Percentiles rank a stretch among this genome's conserved stretches.
Evolutionary conservation across 2,888 invertebrate genomes (phyloP).

Genomic region (Monoplex corrugatus): DNA sequence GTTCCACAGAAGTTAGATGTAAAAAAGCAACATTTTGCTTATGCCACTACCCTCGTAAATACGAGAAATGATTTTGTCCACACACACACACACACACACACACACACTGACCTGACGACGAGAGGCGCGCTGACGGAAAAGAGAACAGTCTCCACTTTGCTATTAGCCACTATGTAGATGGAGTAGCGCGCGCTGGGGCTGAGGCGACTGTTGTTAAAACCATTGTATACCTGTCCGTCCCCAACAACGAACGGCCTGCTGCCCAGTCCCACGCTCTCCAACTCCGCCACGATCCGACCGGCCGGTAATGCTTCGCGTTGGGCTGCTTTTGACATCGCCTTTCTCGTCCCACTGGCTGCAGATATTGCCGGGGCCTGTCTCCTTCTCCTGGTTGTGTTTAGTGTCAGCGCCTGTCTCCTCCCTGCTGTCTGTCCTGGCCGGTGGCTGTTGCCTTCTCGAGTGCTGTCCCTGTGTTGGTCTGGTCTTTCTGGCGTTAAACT

Average conservation of each 20-base stretch:
- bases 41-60: too few species aligned
- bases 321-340: background rate
- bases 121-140: conserved; percentile 84
- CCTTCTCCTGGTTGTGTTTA: too few species aligned
- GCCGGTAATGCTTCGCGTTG: background rate
- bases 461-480: background rate
- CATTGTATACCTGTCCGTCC: conserved; percentile 88
- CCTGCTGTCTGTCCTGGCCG: background rate
- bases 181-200: conserved; percentile 85
- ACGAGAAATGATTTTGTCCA: too few species aligned
- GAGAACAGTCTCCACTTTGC: conserved; percentile 86
- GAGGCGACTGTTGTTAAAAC: conserved; percentile 89
- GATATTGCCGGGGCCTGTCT: too few species aligned
- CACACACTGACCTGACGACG: background rate
- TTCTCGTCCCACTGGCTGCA: too few species aligned
- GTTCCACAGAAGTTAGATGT: background rate
- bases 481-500: background rate
- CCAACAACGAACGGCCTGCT: conserved; percentile 88
- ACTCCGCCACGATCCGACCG: conserved; percentile 21
- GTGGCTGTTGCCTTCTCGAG: background rate
- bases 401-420: too few species aligned
- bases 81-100: background rate
- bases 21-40: too few species aligned
- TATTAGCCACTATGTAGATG: conserved; percentile 88
- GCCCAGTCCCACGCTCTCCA: background rate